phyloP scores from a whole-genome alignment of 2,113 vertebrate genomes.

The Malurus elegans region DNA sequence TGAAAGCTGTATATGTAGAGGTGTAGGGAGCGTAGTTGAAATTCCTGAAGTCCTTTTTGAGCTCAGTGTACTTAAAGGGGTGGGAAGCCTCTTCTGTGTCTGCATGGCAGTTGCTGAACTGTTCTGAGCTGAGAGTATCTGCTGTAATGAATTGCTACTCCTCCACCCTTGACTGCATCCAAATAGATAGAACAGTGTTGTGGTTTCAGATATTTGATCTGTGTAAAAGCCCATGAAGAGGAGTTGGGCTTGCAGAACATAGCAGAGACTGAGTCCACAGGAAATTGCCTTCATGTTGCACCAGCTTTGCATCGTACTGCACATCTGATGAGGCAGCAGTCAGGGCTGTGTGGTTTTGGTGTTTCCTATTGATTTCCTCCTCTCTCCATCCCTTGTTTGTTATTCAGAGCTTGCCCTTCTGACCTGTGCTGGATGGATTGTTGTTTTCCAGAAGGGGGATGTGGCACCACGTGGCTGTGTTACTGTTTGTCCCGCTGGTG shows the following conservation, averaged over 20 bases:
- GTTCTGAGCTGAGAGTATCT: not conserved
- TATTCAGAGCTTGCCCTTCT: conserved; percentile 48
- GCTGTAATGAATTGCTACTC: not conserved
- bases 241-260: not conserved
- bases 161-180: not conserved
- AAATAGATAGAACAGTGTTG: not conserved
- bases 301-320: not conserved
- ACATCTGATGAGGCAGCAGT: conserved; percentile 22
- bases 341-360: conserved; percentile 9
- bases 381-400: conserved; percentile 52
- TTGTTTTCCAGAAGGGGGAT: conserved; percentile 44
- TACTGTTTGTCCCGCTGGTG: not conserved
- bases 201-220: not conserved
- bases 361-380: conserved; percentile 53
- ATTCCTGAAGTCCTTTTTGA: not conserved
- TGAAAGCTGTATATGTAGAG: not conserved
- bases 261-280: not conserved
- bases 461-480: not conserved
- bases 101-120: not conserved
- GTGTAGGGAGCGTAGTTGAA: not conserved
- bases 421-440: conserved; percentile 26
- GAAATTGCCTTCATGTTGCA: conserved; percentile 1
- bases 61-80: not conserved
- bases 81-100: not conserved
- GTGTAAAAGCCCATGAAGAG: not conserved